phyloP scores from a whole-genome alignment of 1,140 invertebrate genomes.

The Heterodera carotae region DNA sequence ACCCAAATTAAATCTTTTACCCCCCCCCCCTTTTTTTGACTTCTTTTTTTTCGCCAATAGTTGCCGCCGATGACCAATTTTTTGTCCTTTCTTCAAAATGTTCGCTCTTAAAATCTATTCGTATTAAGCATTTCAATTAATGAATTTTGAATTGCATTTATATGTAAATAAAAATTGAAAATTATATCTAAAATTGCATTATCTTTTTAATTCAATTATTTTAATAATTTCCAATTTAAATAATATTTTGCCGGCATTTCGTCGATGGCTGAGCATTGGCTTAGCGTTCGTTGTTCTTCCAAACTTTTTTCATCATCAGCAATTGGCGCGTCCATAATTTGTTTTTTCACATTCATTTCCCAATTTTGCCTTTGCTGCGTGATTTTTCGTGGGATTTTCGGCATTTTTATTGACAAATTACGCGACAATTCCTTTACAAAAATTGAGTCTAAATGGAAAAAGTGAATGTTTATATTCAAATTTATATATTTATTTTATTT shows the following conservation, averaged over 20 bases:
- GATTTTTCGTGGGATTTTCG: slow-evolving; percentile 6
- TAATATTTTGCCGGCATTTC: not conserved
- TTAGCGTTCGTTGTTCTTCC: not conserved
- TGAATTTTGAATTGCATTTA: no score
- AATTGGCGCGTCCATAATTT: not conserved
- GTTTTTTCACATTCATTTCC: no score
- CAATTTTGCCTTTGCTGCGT: not conserved
- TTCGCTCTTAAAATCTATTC: not conserved
- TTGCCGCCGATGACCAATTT: slow-evolving; percentile 17
- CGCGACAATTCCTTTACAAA: slow-evolving; percentile 2
- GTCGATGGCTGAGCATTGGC: slow-evolving; percentile 13
- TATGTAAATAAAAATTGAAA: no score
- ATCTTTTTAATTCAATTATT: not conserved
- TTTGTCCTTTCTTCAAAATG: not conserved
- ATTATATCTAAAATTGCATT: no score
- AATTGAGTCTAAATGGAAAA: not conserved
- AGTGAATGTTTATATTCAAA: no score
- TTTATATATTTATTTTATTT: no score
- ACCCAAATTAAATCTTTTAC: no score
- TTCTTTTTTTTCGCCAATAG: slow-evolving; percentile 16
- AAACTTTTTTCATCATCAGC: not conserved
- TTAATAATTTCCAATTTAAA: not conserved
- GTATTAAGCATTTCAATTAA: no score
- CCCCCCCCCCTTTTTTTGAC: not conserved
- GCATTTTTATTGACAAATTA: not conserved